A percentile compares a stretch with the other conserved stretches of the same genome.
Evolutionary conservation across 2,888 invertebrate genomes (phyloP).

Genomic region (Taphrorychus bicolor): DNA sequence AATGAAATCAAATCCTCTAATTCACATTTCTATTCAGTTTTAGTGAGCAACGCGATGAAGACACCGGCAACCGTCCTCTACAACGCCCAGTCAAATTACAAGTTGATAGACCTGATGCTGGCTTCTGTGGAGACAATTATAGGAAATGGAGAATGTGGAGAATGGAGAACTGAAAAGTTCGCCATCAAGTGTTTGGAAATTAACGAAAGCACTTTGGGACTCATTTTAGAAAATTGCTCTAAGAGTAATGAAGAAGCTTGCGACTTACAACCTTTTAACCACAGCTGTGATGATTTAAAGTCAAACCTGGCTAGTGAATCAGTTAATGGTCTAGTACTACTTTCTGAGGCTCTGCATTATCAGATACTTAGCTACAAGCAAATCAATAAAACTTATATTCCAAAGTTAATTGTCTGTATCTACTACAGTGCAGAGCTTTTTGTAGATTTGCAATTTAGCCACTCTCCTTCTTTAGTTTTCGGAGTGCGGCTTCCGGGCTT

Average conservation of each 20-base stretch:
- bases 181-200: constrained; percentile 20
- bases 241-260: background rate
- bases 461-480: constrained; percentile 27
- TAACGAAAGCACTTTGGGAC: constrained; percentile 10
- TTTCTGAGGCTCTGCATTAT: constrained; percentile 23
- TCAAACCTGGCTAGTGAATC: background rate
- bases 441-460: constrained; percentile 4
- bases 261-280: background rate
- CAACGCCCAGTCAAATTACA: constrained; percentile 43
- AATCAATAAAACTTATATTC: constrained; percentile 12
- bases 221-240: constrained; percentile 27
- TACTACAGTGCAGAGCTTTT: constrained; percentile 39
- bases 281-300: background rate
- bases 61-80: constrained; percentile 36
- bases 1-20: no score
- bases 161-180: constrained; percentile 30
- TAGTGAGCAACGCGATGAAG: constrained; percentile 39
- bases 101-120: constrained; percentile 47
- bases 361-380: constrained; percentile 22
- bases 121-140: constrained; percentile 43
- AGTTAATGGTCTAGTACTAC: constrained; percentile 1
- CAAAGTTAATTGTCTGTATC: constrained; percentile 34
- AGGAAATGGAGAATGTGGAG: constrained; percentile 26
- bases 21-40: no score
- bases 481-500: constrained; percentile 41